Conservation (phyloP, 2,888 invertebrate species). For the Metalampra italica region DNA sequence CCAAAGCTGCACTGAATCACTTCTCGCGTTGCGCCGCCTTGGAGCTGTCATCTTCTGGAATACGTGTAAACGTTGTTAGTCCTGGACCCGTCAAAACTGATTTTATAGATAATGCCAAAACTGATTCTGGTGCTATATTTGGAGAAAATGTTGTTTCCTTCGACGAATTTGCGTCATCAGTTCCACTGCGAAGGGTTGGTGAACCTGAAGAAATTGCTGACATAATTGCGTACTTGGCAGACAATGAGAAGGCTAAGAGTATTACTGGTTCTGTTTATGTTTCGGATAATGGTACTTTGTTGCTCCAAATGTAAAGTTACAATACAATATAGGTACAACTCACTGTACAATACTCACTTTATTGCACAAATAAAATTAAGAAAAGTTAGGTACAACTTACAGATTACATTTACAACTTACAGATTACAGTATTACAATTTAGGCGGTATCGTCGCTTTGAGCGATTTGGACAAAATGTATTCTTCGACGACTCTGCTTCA, state of each 20-base stretch:
- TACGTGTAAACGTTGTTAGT: conserved; percentile 84
- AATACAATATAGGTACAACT: too few species aligned
- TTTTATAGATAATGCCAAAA: conserved; percentile 11
- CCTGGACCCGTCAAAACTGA: conserved; percentile 83
- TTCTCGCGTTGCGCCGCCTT: conserved; percentile 84
- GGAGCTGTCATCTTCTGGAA: conserved; percentile 75
- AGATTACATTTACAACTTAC: too few species aligned
- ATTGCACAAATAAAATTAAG: too few species aligned
- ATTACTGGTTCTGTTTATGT: conserved; percentile 28
- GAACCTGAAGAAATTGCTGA: conserved; percentile 30
- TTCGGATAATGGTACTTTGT: conserved; percentile 22
- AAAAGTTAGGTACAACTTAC: too few species aligned
- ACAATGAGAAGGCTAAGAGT: conserved; percentile 24
- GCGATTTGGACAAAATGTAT: too few species aligned
- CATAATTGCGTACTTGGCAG: conserved; percentile 19
- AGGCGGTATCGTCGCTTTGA: too few species aligned
- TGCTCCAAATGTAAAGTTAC: not conserved
- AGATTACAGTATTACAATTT: too few species aligned
- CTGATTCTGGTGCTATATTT: not conserved
- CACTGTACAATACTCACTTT: too few species aligned
- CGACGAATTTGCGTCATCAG: conserved; percentile 7
- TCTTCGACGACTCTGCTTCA: too few species aligned
- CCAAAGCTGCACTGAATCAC: conserved; percentile 86
- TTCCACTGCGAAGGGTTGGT: conserved; percentile 25
- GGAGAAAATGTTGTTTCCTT: not conserved